Evolutionary conservation across 2,797 vertebrate species (phyloP).

Genomic region (Sebastes steindachneri): DNA sequence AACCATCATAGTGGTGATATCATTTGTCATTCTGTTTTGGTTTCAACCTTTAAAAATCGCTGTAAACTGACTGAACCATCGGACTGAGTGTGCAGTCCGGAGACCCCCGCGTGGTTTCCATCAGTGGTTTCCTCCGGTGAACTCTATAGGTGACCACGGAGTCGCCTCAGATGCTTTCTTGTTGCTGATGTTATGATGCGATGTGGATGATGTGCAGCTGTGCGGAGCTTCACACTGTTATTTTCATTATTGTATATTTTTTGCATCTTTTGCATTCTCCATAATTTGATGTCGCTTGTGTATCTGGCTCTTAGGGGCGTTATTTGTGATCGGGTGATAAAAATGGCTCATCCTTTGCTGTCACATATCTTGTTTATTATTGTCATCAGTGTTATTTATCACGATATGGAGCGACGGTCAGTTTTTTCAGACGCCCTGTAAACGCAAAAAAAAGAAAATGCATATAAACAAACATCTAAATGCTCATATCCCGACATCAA

Average conservation of each 20-base stretch:
- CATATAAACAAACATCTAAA: slow-evolving; percentile 24
- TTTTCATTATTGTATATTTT: neutral
- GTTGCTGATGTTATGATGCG: slow-evolving; percentile 67
- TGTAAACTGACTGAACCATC: neutral
- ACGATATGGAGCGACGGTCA: neutral
- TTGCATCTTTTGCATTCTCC: neutral
- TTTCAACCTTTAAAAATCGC: neutral
- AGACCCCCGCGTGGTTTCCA: slow-evolving; percentile 61
- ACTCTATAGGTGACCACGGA: slow-evolving; percentile 76
- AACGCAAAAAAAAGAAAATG: neutral
- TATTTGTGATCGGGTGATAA: neutral
- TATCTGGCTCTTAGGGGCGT: neutral
- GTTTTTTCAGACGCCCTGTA: neutral
- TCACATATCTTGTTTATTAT: slow-evolving; percentile 18
- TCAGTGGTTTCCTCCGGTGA: slow-evolving; percentile 76
- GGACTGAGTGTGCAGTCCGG: slow-evolving; percentile 36
- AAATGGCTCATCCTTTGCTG: neutral
- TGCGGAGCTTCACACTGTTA: slow-evolving; percentile 34
- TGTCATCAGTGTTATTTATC: neutral
- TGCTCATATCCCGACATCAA: slow-evolving; percentile 38
- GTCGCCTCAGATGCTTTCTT: slow-evolving; percentile 67
- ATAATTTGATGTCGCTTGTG: slow-evolving; percentile 13
- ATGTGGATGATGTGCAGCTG: slow-evolving; percentile 39
- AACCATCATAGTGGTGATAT: neutral
- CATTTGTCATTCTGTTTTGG: neutral